Base-by-base conservation (phyloP, 2,113 vertebrate genomes). In the Nerophis ophidion region DNA sequence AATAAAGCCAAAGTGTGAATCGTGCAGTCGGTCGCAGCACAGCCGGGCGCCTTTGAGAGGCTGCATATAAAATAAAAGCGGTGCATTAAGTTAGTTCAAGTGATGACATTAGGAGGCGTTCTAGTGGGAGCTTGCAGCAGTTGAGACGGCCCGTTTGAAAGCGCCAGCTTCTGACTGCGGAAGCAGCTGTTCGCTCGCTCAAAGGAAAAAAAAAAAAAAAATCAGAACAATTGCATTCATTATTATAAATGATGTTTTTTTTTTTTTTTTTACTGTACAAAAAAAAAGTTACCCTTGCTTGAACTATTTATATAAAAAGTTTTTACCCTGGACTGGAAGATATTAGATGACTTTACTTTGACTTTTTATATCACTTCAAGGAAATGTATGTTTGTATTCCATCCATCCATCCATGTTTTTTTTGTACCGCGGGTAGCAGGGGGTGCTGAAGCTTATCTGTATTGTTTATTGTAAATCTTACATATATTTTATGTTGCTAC, bases 21-120 rank as follows among this genome's bases (percentile, higher is more conserved):
- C 12, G 40, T 44, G 40, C 40, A 44, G 10, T 44, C 40, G 10
- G 11, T 52, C 7, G 26, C 17, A 0, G 9, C 54, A 13, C 54
- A 56, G 54, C 54, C 26, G 12, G 36, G 36, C 36, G 10, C n/a
- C 40, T 12, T 44, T 44, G 40, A 44, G 40, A 44, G 40, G 40
- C 40, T 44, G 53, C 53, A 17, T 55, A 55, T 17, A 56, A 51
- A 56, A 56, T 56, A 42, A 56, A 56, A 56, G 54, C 36, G 36
- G n/a, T 3, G n/a, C 54, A 56, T 56, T 56, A 56, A 38, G 8
- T 14, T 35, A 55, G 52, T 55, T 55, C 34, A 55, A 55, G 34
- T 56, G 54, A 56, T 56, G 15, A 56, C 54, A 19, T 56, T 56
- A 42, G 54, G 36, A 35, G 52, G 52, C 52, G 52, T 55, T 36